phyloP scores from a whole-genome alignment of 2,113 vertebrate genomes.

The Labeo catla region DNA sequence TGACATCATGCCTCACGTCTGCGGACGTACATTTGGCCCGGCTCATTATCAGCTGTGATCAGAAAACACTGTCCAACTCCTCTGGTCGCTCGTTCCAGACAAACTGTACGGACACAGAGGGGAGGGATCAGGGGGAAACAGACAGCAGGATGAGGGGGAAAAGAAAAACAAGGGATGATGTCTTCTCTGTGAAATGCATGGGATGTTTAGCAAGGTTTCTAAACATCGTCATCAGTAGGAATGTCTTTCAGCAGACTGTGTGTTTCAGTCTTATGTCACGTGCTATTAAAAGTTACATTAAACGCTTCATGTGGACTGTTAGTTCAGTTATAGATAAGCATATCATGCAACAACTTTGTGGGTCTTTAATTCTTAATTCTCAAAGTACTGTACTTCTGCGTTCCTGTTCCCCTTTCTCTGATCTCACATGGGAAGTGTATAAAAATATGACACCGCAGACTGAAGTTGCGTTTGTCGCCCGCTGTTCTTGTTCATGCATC shows the following conservation, averaged over 20 bases:
- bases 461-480: conserved; percentile 12
- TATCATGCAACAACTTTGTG: not conserved
- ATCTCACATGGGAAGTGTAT: not conserved
- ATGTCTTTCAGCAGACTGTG: not conserved
- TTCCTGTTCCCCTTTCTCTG: conserved; percentile 1
- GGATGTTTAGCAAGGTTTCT: conserved; percentile 15
- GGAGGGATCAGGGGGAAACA: not conserved
- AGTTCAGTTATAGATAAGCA: not conserved
- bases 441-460: not conserved
- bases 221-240: not conserved
- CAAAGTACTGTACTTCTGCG: conserved; percentile 3
- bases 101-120: conserved; percentile 16
- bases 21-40: not conserved
- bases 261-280: not conserved
- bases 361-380: not conserved
- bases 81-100: conserved; percentile 9
- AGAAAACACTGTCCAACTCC: not conserved
- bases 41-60: conserved; percentile 23
- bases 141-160: conserved; percentile 15
- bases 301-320: not conserved
- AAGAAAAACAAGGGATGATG: not conserved
- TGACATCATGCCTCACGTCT: conserved; percentile 45
- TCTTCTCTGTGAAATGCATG: conserved; percentile 28
- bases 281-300: not conserved
- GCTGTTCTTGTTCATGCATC: not conserved